Evolutionary conservation across 1,140 invertebrate species (phyloP).

Genomic region (Aphaenogaster floridana): DNA sequence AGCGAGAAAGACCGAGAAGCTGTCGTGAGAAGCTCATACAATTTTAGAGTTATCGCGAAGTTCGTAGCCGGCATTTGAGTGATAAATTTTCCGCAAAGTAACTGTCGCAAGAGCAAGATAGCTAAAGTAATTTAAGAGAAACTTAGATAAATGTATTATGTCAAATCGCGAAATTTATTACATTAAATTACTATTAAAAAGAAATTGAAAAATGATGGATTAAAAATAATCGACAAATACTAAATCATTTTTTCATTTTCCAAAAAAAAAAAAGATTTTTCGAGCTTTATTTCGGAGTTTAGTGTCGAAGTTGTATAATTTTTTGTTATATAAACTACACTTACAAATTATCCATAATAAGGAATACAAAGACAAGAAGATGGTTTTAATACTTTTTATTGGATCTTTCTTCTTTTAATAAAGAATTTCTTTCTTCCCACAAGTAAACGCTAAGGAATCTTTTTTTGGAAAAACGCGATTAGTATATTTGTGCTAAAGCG

Average conservation of each 20-base stretch:
- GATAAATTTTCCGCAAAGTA: neutral
- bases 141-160: neutral
- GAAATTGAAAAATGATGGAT: neutral
- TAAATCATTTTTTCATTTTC: neutral
- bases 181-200: neutral
- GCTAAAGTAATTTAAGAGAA: neutral
- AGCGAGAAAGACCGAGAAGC: neutral
- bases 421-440: neutral
- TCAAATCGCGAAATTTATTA: neutral
- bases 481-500: neutral
- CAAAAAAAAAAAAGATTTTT: neutral
- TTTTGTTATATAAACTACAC: neutral
- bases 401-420: neutral
- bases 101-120: neutral
- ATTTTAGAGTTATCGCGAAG: conserved; percentile 15
- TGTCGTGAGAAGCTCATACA: neutral
- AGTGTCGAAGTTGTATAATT: neutral
- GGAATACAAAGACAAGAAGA: neutral
- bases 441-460: neutral
- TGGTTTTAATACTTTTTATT: conserved; percentile 6
- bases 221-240: neutral
- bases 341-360: neutral
- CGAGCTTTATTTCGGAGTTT: neutral
- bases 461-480: neutral
- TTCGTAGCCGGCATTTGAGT: neutral